A percentile compares a stretch with the other conserved stretches of the same genome.
These are phyloP conservation scores for Chanos chanos DNA, from an alignment of 2,797 vertebrate species.

Conservation along the genomic window DNA sequence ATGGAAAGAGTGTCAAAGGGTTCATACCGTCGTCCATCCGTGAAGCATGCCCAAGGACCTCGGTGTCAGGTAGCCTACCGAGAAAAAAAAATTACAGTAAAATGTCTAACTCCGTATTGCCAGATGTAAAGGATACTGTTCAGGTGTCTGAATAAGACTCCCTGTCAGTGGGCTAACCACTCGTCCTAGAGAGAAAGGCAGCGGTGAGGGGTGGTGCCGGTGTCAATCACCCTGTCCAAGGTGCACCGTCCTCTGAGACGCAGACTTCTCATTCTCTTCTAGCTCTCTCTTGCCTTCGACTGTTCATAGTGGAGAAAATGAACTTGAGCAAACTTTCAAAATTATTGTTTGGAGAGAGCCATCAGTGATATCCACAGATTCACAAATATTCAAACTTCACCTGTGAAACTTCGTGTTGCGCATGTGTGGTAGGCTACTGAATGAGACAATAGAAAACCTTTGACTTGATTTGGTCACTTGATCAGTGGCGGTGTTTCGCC, in stretches of 20 bases:
- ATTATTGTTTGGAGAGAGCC: no score
- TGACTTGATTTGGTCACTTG: no score
- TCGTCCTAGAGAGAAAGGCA: constrained; percentile 11
- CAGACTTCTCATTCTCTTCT: no score
- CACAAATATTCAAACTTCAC: no score
- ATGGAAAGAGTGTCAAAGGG: constrained; percentile 28
- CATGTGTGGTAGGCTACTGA: no score
- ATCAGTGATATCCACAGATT: no score
- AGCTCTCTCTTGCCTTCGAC: no score
- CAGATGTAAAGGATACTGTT: constrained; percentile 11
- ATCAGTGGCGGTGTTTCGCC: no score
- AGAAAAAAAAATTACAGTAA: constrained; percentile 10
- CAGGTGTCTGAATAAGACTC: constrained; percentile 1
- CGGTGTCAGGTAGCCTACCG: constrained; percentile 17
- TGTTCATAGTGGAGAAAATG: no score
- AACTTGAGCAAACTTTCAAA: no score
- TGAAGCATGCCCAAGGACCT: constrained; percentile 33
- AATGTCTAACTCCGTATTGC: constrained; percentile 4
- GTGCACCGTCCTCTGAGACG: constrained; percentile 6
- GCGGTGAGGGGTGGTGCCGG: constrained; percentile 31
- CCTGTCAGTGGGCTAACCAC: neutral
- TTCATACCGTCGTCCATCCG: constrained; percentile 37
- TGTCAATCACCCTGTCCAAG: constrained; percentile 23
- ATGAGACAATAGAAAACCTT: no score
- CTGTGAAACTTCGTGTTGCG: no score